These are phyloP conservation scores for Serranus cabrilla DNA, from an alignment of 2,797 vertebrate genomes.

Conservation along the genomic window DNA sequence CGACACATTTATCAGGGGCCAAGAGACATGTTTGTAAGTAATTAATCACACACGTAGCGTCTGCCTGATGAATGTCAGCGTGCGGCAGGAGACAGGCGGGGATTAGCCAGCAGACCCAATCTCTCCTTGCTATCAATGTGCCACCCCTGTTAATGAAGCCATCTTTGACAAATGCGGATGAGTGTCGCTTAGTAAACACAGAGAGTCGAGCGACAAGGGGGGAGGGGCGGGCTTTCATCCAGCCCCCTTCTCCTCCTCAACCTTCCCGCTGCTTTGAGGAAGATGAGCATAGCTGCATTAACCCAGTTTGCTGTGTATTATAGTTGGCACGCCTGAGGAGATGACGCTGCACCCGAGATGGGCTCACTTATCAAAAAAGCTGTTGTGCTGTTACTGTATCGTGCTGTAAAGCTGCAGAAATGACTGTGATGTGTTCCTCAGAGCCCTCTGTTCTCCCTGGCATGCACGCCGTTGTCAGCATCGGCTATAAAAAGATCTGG, in stretches of 20 bases:
- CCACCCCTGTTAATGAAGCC: constrained; percentile 77
- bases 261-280: constrained; percentile 53
- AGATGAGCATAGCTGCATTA: constrained; percentile 64
- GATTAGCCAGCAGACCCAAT: constrained; percentile 70
- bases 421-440: constrained; percentile 58
- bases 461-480: constrained; percentile 43
- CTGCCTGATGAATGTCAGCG: constrained; percentile 78
- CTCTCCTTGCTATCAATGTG: constrained; percentile 61
- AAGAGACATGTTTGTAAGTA: constrained; percentile 74
- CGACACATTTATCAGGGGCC: constrained; percentile 72
- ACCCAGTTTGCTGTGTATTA: constrained; percentile 62
- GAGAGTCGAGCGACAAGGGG: constrained; percentile 23
- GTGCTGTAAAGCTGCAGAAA: constrained; percentile 50
- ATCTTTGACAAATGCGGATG: constrained; percentile 74
- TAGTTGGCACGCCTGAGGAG: constrained; percentile 52
- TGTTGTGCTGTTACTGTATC: constrained; percentile 45
- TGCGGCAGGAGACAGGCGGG: constrained; percentile 68
- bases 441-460: constrained; percentile 57
- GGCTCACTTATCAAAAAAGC: constrained; percentile 51
- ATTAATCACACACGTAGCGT: constrained; percentile 78
- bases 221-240: constrained; percentile 51
- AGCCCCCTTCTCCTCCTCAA: constrained; percentile 59
- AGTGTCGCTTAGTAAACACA: constrained; percentile 67
- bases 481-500: constrained; percentile 70
- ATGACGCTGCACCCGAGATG: constrained; percentile 44